Percentiles rank a stretch among this genome's conserved stretches.
phyloP scores from a whole-genome alignment of 2,888 invertebrate genomes.

The Dynastes maya region DNA sequence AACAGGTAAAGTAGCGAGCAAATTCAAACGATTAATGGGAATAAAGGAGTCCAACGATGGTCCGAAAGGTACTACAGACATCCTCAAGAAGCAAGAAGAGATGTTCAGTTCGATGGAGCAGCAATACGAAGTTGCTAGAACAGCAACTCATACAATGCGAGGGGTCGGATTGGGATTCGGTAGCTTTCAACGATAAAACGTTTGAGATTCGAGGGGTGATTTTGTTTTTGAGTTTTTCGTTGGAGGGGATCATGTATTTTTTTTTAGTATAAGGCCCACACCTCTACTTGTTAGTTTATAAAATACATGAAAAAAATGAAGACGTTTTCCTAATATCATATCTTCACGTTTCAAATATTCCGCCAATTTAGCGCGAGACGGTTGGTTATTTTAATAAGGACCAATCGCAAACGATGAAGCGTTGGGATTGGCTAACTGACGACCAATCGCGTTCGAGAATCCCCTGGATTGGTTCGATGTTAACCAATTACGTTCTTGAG shows the following conservation, averaged over 20 bases:
- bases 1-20: constrained; percentile 84
- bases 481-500: neutral
- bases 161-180: constrained; percentile 88
- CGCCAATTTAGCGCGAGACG: neutral
- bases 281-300: constrained; percentile 2
- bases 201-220: neutral
- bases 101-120: constrained; percentile 95
- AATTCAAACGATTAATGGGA: constrained; percentile 98
- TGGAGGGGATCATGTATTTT: constrained; percentile 28
- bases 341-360: constrained; percentile 15
- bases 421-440: constrained; percentile 9
- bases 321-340: neutral
- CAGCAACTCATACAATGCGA: constrained; percentile 96
- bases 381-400: neutral
- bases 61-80: constrained; percentile 72
- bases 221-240: neutral
- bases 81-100: constrained; percentile 84
- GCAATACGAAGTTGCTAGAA: constrained; percentile 96
- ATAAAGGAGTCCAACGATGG: constrained; percentile 80
- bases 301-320: constrained; percentile 15
- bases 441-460: neutral
- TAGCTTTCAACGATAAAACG: constrained; percentile 71
- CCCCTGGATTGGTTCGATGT: too few relatives aligned
- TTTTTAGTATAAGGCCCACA: constrained; percentile 16
- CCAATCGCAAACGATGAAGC: neutral